phyloP scores from a whole-genome alignment of 2,888 invertebrate species.

The Drosophila picticornis region DNA sequence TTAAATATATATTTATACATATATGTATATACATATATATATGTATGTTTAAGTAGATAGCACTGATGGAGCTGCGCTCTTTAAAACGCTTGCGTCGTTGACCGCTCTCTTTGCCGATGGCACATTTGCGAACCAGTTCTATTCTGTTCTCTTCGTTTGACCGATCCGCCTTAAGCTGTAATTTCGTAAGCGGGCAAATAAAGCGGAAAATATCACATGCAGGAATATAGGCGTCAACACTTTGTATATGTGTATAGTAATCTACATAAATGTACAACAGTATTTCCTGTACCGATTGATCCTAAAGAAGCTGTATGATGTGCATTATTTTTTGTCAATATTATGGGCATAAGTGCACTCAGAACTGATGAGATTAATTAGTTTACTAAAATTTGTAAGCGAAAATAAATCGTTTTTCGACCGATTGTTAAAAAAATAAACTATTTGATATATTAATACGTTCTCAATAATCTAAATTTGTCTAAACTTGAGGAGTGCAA shows the following conservation, averaged over 20 bases:
- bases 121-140: slow-evolving; percentile 33
- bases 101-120: slow-evolving; percentile 34
- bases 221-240: slow-evolving; percentile 14
- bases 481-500: not conserved
- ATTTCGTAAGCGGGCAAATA: slow-evolving; percentile 7
- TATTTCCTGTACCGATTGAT: not conserved
- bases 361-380: not conserved
- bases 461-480: not conserved
- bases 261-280: not conserved
- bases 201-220: slow-evolving; percentile 4
- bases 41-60: slow-evolving; percentile 1
- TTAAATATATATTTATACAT: slow-evolving; percentile 6
- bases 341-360: not conserved
- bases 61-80: slow-evolving; percentile 27
- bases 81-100: slow-evolving; percentile 8
- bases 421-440: not conserved
- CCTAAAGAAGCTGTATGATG: not conserved
- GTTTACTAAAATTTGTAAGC: not conserved
- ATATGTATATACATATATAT: not conserved
- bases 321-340: not conserved
- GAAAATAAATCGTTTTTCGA: not conserved
- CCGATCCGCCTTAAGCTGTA: slow-evolving; percentile 20
- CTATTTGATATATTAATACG: not conserved
- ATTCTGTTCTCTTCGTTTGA: slow-evolving; percentile 36
- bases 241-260: not conserved